Evolutionary conservation across 2,797 vertebrate genomes (phyloP).

Genomic region (Diplodus sargus): DNA sequence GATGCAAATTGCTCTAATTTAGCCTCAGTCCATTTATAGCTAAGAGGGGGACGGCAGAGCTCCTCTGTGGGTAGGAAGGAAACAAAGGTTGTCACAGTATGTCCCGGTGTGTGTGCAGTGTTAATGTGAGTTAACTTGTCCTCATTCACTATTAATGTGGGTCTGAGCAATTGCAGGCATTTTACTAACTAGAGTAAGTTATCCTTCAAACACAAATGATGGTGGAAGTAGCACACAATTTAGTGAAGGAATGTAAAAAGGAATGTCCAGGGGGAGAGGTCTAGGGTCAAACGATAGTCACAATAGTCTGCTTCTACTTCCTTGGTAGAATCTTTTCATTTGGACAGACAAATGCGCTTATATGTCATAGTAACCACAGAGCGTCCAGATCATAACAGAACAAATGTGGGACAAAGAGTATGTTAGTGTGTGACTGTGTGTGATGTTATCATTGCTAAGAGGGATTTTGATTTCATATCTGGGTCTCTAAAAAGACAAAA

Average conservation of each 20-base stretch:
- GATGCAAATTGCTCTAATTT: conserved; percentile 62
- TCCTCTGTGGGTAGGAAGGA: conserved; percentile 14
- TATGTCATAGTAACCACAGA: too few species aligned
- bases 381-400: too few species aligned
- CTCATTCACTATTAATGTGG: neutral
- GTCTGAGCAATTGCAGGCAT: neutral
- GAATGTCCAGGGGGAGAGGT: too few species aligned
- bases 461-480: too few species aligned
- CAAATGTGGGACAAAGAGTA: too few species aligned
- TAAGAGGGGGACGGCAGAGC: conserved; percentile 2
- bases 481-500: too few species aligned
- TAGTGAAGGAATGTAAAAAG: too few species aligned
- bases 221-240: neutral
- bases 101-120: neutral
- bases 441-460: too few species aligned
- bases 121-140: neutral
- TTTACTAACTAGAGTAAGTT: neutral
- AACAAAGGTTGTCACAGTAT: neutral
- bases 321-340: neutral
- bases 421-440: too few species aligned
- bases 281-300: neutral
- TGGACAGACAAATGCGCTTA: neutral
- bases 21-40: conserved; percentile 41
- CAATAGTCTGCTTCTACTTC: neutral
- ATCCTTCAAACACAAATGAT: neutral